Evolutionary conservation across 2,113 vertebrate genomes (phyloP), one percentile per base, ranked within the genome.

Genomic region (Cariama cristata): DNA sequence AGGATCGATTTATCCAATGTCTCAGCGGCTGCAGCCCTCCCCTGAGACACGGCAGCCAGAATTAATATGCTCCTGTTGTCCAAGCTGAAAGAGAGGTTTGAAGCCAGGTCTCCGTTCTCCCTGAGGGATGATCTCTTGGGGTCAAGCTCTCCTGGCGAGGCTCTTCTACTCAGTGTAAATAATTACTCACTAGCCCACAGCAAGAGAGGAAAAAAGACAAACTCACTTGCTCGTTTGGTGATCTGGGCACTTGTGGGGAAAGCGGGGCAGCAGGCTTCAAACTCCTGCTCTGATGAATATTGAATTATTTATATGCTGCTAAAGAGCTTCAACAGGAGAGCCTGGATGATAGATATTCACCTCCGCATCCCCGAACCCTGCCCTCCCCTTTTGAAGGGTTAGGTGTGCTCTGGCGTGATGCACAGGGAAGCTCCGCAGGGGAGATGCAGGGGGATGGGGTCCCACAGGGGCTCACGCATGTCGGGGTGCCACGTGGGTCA

Each of bases 381-480:
- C 75, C 63, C 53, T 95, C 45, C 26, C 49, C 49, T 83, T 89
- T 35, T 13, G 91, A 60, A 82, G 44, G 75, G 71, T 59, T 24
- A 55, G 42, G 35, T 4, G 55, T 17, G 58, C 11, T 11, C 50
- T 12, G n/a, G 9, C 24, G 58, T 35, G 89, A 68, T 38, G 77
- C 9, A 8, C 4, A 8, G 44, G 38, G 49, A 40, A 28, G 38
- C 59, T 87, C 59, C 0, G 4, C 33, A 32, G 30, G 35, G 56
- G 12, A 50, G 42, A 21, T 66, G 32, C 1, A 42, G 12, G 12
- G 26, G 47, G 11, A 40, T 0, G 0, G 50, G 21, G 50, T 73
- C 40, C 62, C 71, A 30, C 0, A 0, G 28, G 55, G 55, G 18
- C 24, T 77, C 20, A 42, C 0, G 0, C 8, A 2, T 14, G 4